Percentiles rank a stretch among this genome's conserved stretches.
phyloP scores from a whole-genome alignment of 2,888 invertebrate species.

The Psococerastis gibbosa region DNA sequence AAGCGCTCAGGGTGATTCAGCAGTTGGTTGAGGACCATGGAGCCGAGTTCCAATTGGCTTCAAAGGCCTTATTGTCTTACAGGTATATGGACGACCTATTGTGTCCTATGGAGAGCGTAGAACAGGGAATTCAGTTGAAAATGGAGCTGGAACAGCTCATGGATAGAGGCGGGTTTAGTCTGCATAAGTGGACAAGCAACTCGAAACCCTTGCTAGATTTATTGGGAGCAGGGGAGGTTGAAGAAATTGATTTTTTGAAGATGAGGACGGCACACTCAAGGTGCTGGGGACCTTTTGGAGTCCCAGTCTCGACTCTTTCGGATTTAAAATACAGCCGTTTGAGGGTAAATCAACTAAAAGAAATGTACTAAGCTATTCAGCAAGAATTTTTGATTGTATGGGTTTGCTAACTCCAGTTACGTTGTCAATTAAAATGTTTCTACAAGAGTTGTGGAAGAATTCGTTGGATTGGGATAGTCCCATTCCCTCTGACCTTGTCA shows the following conservation, averaged over 20 bases:
- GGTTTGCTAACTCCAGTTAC: slow-evolving; percentile 10
- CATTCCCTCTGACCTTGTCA: neutral
- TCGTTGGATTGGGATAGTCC: slow-evolving; percentile 8
- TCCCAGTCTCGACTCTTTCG: slow-evolving; percentile 1
- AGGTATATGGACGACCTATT: slow-evolving; percentile 18
- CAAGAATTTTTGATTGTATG: slow-evolving; percentile 9
- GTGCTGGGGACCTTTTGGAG: slow-evolving; percentile 10
- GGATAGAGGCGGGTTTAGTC: no score
- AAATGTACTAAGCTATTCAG: slow-evolving; percentile 4
- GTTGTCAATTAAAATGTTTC: slow-evolving; percentile 3
- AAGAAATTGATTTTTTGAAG: no score
- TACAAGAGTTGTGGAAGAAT: slow-evolving; percentile 5
- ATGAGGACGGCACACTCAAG: slow-evolving; percentile 7
- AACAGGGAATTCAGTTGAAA: no score
- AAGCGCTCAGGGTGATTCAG: slow-evolving; percentile 14
- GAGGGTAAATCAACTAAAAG: slow-evolving; percentile 4
- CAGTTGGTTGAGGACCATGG: slow-evolving; percentile 14
- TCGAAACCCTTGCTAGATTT: no score
- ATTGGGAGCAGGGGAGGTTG: no score
- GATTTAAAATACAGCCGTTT: neutral
- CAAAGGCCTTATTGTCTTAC: slow-evolving; percentile 10
- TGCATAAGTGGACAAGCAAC: no score
- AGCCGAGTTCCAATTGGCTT: slow-evolving; percentile 12
- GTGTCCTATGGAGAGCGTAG: no score
- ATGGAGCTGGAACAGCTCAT: no score